phyloP scores from a whole-genome alignment of 2,113 vertebrate species.

The Macrotus californicus region DNA sequence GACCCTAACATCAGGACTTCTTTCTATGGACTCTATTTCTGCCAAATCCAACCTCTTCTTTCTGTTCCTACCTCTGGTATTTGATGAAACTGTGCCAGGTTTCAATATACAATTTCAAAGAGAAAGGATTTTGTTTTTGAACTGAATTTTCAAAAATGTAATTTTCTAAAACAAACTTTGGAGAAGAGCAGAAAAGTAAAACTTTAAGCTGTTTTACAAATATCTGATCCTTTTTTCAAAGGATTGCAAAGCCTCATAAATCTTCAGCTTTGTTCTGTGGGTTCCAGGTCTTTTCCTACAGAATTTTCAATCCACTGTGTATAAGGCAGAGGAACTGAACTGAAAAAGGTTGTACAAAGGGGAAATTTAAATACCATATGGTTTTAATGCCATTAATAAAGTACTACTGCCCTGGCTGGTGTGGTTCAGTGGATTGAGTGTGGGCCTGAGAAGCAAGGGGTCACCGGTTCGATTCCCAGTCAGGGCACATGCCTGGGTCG shows the following conservation, averaged over 20 bases:
- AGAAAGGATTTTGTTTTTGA: constrained; percentile 34
- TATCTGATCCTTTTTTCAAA: background rate
- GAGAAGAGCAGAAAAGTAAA: constrained; percentile 35
- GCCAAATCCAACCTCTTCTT: background rate
- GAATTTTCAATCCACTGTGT: background rate
- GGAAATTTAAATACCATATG: background rate
- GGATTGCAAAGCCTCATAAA: constrained; percentile 20
- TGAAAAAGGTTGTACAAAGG: background rate
- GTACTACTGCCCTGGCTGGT: background rate
- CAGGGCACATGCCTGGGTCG: too few relatives aligned
- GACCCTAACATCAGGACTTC: background rate
- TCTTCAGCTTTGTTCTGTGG: background rate
- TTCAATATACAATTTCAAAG: constrained; percentile 45
- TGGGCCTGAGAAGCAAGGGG: too few relatives aligned
- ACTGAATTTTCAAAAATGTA: constrained; percentile 51
- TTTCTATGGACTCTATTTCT: constrained; percentile 4
- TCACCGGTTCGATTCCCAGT: too few relatives aligned
- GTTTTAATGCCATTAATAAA: constrained; percentile 3
- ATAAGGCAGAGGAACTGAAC: background rate
- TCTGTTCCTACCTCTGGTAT: background rate
- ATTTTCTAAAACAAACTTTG: constrained; percentile 60
- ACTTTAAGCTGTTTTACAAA: constrained; percentile 50
- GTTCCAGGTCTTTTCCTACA: background rate
- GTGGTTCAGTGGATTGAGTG: too few relatives aligned
- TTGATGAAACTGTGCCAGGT: constrained; percentile 27